Evolutionary conservation across 1,140 invertebrate genomes (phyloP).

Genomic region (Hyphantria cunea): DNA sequence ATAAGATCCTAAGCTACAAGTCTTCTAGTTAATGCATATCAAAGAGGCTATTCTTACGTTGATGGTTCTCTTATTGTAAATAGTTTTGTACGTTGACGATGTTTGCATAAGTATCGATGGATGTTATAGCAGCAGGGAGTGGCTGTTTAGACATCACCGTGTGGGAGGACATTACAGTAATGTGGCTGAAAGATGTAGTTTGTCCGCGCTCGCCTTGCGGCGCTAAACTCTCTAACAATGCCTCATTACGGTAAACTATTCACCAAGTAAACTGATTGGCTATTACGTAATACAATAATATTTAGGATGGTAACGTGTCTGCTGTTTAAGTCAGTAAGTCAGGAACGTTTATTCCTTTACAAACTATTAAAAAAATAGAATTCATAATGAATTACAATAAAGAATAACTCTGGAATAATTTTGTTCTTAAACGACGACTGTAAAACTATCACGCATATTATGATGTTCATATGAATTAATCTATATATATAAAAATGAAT

Average conservation of each 20-base stretch:
- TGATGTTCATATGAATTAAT: no score
- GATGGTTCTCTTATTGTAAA: background rate
- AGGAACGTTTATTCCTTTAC: no score
- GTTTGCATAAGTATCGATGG: background rate
- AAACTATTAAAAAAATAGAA: no score
- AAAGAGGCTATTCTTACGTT: background rate
- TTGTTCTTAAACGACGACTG: no score
- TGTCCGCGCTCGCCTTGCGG: conserved; percentile 9
- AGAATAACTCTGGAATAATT: no score
- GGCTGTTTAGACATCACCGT: conserved; percentile 9
- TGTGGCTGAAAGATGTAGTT: conserved; percentile 30
- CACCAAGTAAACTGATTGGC: conserved; percentile 24
- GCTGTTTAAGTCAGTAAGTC: background rate
- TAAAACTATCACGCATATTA: no score
- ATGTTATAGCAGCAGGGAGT: conserved; percentile 25
- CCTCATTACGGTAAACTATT: conserved; percentile 31
- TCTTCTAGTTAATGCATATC: no score
- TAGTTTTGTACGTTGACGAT: conserved; percentile 12
- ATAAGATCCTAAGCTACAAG: no score
- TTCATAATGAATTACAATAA: no score
- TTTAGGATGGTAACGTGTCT: background rate
- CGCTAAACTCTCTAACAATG: conserved; percentile 37
- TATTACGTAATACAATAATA: conserved; percentile 19
- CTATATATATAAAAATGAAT: no score
- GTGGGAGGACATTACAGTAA: conserved; percentile 38